A percentile compares a stretch with the other conserved stretches of the same genome.
Conservation (phyloP, 2,113 vertebrate genomes). For the Corvus moneduloides region DNA sequence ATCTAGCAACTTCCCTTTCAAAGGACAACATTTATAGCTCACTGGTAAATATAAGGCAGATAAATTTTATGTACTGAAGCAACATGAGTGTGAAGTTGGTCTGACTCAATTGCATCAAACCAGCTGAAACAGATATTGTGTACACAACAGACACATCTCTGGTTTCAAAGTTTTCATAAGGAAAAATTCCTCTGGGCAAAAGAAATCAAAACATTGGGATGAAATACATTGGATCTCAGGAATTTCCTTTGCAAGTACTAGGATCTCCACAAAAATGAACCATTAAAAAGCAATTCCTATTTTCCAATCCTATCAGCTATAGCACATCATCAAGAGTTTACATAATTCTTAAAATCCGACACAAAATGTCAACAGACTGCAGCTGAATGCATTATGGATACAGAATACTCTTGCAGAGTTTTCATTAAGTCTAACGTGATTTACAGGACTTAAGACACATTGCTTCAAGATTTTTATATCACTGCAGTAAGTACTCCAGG, state of each 20-base stretch:
- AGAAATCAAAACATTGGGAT: constrained; percentile 37
- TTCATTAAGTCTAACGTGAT: constrained; percentile 74
- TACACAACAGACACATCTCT: constrained; percentile 4
- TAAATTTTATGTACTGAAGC: constrained; percentile 58
- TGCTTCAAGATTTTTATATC: constrained; percentile 72
- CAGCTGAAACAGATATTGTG: constrained; percentile 41
- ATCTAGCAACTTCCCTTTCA: constrained; percentile 39
- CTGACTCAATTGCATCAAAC: constrained; percentile 7
- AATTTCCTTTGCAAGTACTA: constrained; percentile 30
- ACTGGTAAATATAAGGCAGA: constrained; percentile 54
- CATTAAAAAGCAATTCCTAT: neutral
- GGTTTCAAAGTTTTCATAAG: constrained; percentile 41
- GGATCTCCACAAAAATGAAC: constrained; percentile 1
- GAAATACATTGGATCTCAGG: neutral
- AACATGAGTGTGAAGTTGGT: neutral
- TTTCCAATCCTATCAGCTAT: neutral
- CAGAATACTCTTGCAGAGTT: constrained; percentile 49
- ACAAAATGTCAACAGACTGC: constrained; percentile 40
- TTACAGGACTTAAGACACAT: constrained; percentile 67
- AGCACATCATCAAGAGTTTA: constrained; percentile 60
- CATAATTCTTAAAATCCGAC: constrained; percentile 65
- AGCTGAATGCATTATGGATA: constrained; percentile 64
- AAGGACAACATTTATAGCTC: constrained; percentile 54
- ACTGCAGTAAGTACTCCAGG: constrained; percentile 66
- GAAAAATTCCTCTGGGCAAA: constrained; percentile 22